Evolutionary conservation across 2,113 vertebrate species (phyloP).

Genomic region (Semnornis frantzii): DNA sequence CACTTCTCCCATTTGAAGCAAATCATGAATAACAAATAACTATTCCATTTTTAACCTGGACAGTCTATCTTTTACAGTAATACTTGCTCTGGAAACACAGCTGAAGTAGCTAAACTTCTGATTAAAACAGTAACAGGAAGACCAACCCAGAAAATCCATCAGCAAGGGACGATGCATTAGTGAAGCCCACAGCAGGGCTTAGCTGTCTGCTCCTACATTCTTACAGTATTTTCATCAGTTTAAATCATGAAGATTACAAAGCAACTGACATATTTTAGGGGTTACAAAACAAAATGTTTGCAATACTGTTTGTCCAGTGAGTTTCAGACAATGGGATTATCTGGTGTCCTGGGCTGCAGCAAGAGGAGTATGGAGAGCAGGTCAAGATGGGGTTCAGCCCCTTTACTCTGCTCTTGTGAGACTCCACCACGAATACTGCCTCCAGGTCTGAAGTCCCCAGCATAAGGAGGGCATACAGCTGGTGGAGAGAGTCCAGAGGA

Average conservation of each 20-base stretch:
- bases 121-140: background rate
- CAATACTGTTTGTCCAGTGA: background rate
- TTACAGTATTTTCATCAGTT: background rate
- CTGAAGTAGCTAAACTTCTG: background rate
- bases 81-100: background rate
- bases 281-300: background rate
- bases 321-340: background rate
- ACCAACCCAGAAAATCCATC: background rate
- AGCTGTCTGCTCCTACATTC: background rate
- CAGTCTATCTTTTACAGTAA: background rate
- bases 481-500: too few relatives aligned
- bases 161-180: background rate
- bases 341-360: too few relatives aligned
- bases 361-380: too few relatives aligned
- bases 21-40: background rate
- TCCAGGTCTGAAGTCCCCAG: too few relatives aligned
- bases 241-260: background rate
- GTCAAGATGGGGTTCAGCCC: too few relatives aligned
- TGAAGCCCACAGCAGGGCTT: background rate
- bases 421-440: too few relatives aligned
- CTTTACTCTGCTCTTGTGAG: too few relatives aligned
- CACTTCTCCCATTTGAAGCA: background rate
- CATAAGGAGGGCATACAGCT: too few relatives aligned
- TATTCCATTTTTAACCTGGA: background rate
- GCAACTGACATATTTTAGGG: rapidly evolving